These are phyloP conservation scores for Axinella damicornis DNA, from an alignment of 37 sponge, comb jelly and placozoan species.

Conservation along the genomic window DNA sequence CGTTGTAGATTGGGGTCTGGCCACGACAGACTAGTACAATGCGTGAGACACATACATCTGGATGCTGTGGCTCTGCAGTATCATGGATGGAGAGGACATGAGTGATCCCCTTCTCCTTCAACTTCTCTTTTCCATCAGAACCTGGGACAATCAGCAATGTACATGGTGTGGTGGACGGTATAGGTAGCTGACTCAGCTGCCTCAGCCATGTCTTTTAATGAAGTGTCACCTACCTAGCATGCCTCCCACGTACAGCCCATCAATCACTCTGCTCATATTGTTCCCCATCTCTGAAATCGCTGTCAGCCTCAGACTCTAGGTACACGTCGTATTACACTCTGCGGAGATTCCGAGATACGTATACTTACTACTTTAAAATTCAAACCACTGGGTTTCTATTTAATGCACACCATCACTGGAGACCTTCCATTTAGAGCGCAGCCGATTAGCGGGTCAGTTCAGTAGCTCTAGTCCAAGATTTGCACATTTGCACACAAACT, in stretches of 20 bases:
- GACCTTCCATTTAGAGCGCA: neutral
- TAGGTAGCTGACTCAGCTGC: too few relatives aligned
- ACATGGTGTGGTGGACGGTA: too few relatives aligned
- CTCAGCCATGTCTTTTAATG: too few relatives aligned
- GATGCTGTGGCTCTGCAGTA: conserved; percentile 50
- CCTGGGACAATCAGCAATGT: conserved; percentile 12
- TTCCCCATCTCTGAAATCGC: conserved; percentile 47
- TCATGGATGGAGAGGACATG: conserved; percentile 83
- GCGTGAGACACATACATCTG: neutral
- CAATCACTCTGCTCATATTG: conserved; percentile 57
- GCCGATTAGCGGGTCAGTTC: neutral
- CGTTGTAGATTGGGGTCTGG: too few relatives aligned
- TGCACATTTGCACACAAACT: neutral
- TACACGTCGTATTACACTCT: too few relatives aligned
- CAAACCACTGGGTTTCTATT: too few relatives aligned
- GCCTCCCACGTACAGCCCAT: conserved; percentile 77
- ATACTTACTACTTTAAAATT: too few relatives aligned
- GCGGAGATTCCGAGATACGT: too few relatives aligned
- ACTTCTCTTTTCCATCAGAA: conserved; percentile 28
- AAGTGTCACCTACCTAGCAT: conserved; percentile 46
- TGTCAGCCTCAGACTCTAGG: too few relatives aligned
- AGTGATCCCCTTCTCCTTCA: conserved; percentile 72
- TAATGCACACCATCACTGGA: too few relatives aligned
- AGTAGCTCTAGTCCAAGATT: neutral
- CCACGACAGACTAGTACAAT: too few relatives aligned